Conservation (phyloP, 53 echinoderm and acorn worm genomes). For the Zoroaster sp. region DNA sequence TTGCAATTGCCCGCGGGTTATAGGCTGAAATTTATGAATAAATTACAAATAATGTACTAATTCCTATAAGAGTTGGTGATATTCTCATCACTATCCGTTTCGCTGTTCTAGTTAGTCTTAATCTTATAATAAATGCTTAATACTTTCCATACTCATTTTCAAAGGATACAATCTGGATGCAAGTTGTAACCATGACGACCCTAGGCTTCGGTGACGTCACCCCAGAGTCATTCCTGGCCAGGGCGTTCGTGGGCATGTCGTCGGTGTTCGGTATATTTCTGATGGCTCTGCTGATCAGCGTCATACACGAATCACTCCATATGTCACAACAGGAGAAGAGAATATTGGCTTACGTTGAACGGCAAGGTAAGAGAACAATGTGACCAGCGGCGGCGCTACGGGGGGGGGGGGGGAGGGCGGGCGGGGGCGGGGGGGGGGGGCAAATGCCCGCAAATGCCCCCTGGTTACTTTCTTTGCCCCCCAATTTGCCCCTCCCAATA, state of each 20-base stretch:
- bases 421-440: not conserved
- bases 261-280: conserved; percentile 73
- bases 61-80: too few species aligned
- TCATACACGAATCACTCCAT: conserved; percentile 63
- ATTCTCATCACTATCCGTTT: too few species aligned
- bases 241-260: conserved; percentile 64
- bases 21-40: too few species aligned
- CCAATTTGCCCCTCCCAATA: too few species aligned
- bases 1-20: too few species aligned
- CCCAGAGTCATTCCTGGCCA: conserved; percentile 62
- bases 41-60: too few species aligned
- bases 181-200: conserved; percentile 77
- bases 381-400: too few species aligned
- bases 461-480: not conserved
- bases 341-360: conserved; percentile 66
- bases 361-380: conserved; percentile 48
- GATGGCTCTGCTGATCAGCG: conserved; percentile 72
- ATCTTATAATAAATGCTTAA: too few species aligned
- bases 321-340: conserved; percentile 72
- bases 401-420: not conserved
- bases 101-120: too few species aligned
- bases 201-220: conserved; percentile 74
- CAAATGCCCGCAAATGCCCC: not conserved
- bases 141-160: not conserved
- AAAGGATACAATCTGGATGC: conserved; percentile 74